Conservation (phyloP, 1,140 invertebrate species). For the Pachypsylla venusta region DNA sequence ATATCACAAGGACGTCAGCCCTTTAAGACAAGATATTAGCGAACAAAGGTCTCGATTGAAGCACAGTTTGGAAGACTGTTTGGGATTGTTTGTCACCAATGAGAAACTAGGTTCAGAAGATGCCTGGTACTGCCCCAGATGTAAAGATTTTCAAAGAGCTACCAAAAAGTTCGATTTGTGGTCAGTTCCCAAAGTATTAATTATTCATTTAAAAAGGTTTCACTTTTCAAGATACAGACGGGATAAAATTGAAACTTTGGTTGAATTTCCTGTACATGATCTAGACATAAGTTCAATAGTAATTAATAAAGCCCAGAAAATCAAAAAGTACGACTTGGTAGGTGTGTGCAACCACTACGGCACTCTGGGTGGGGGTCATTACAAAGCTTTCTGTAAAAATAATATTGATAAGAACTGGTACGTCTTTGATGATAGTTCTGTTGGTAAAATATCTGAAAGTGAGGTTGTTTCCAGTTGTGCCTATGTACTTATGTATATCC, state of each 20-base stretch:
- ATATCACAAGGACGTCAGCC: background rate
- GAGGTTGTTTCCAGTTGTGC: constrained; percentile 3
- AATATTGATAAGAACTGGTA: constrained; percentile 36
- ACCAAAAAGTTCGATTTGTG: constrained; percentile 34
- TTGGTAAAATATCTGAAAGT: constrained; percentile 20
- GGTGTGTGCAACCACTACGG: constrained; percentile 41
- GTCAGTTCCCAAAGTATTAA: constrained; percentile 32
- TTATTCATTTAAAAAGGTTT: constrained; percentile 37
- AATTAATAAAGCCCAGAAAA: constrained; percentile 20
- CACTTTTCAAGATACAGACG: constrained; percentile 32
- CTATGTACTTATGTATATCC: constrained; percentile 2
- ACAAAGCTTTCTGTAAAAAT: constrained; percentile 40
- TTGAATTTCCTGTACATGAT: constrained; percentile 36
- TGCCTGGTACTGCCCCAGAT: constrained; percentile 25
- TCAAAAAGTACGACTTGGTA: constrained; percentile 38
- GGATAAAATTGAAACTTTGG: constrained; percentile 38
- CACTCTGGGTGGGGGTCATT: constrained; percentile 37
- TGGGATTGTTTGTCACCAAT: constrained; percentile 20
- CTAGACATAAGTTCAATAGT: constrained; percentile 34
- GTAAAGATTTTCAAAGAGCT: constrained; percentile 33
- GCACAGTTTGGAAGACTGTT: constrained; percentile 19
- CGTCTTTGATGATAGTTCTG: constrained; percentile 42
- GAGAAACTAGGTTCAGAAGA: constrained; percentile 23
- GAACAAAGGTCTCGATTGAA: constrained; percentile 1
- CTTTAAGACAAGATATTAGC: background rate